phyloP scores from a whole-genome alignment of 2,113 vertebrate species.

The Gavialis gangeticus region DNA sequence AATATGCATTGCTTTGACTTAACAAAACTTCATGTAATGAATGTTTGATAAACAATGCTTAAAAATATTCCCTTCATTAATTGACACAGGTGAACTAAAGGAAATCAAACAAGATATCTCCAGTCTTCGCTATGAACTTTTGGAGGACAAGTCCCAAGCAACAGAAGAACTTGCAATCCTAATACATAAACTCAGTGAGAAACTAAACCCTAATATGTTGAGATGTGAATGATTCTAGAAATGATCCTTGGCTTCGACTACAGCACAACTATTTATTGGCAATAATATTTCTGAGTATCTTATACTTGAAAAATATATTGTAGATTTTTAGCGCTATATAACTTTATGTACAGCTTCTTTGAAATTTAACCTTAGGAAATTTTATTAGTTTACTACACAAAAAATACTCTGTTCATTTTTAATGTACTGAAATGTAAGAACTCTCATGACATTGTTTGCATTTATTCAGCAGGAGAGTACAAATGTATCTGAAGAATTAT shows the following conservation, averaged over 20 bases:
- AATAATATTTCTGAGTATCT: constrained; percentile 84
- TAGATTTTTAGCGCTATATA: constrained; percentile 78
- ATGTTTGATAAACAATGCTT: background rate
- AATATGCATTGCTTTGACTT: background rate
- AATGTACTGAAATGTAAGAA: constrained; percentile 57
- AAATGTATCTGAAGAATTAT: constrained; percentile 39
- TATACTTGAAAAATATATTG: constrained; percentile 82
- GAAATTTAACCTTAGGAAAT: constrained; percentile 70
- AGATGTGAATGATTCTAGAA: constrained; percentile 78
- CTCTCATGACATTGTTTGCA: background rate
- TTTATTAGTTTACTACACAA: constrained; percentile 68
- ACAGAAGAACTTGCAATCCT: constrained; percentile 88
- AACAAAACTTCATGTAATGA: background rate
- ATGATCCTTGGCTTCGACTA: constrained; percentile 53
- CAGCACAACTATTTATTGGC: constrained; percentile 83
- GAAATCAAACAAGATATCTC: constrained; percentile 95
- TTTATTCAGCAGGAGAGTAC: constrained; percentile 39
- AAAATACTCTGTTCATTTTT: constrained; percentile 53
- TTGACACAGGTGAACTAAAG: constrained; percentile 87
- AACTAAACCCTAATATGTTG: constrained; percentile 80
- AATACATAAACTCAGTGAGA: constrained; percentile 90
- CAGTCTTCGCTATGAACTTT: constrained; percentile 90
- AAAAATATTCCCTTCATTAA: background rate
- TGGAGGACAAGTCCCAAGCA: constrained; percentile 91
- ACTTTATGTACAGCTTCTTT: constrained; percentile 79